Evolutionary conservation across 2,797 vertebrate species (phyloP).

Genomic region (Malurus leucopterus): DNA sequence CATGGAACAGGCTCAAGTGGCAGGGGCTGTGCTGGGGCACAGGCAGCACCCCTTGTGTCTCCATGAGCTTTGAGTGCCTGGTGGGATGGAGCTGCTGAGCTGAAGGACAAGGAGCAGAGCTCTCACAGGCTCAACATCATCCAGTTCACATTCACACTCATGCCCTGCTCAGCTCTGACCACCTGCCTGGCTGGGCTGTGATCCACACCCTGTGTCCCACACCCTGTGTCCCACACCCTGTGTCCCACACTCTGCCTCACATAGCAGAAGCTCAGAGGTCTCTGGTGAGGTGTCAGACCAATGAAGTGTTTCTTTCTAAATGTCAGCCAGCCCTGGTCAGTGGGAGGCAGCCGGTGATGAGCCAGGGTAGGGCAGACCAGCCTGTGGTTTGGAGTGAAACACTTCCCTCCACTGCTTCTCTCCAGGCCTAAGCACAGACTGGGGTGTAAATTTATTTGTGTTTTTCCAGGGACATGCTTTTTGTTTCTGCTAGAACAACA

Average conservation of each 20-base stretch:
- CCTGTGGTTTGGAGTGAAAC: conserved; percentile 17
- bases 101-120: background rate
- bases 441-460: background rate
- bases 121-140: background rate
- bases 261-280: background rate
- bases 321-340: background rate
- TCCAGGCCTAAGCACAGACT: background rate
- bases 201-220: too few relatives aligned
- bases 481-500: background rate
- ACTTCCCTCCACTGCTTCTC: background rate
- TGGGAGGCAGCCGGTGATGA: background rate
- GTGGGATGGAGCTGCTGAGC: background rate
- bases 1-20: background rate
- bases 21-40: background rate
- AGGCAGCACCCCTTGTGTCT: background rate
- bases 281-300: conserved; percentile 18
- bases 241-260: background rate
- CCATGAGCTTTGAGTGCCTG: accelerated
- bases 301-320: conserved; percentile 33
- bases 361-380: background rate
- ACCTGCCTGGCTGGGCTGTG: too few relatives aligned
- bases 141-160: background rate
- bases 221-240: too few relatives aligned
- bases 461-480: background rate
- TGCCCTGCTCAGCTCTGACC: too few relatives aligned